Conservation (phyloP, 2,797 vertebrate genomes). For the Poecilia wingei region DNA sequence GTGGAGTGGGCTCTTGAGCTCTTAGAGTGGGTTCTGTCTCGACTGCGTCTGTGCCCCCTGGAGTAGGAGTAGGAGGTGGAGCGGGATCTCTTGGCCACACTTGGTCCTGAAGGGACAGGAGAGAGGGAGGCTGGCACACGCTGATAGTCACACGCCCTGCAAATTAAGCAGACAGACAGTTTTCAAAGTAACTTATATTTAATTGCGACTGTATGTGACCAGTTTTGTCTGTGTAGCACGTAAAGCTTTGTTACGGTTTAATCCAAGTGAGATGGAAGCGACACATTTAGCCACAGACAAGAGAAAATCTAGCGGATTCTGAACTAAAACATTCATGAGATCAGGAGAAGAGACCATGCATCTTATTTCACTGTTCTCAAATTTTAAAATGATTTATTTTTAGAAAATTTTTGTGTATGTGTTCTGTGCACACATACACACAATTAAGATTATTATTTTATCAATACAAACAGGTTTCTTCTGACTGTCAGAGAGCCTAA, state of each 20-base stretch:
- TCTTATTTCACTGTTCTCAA: background rate
- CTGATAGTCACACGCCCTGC: slow-evolving; percentile 83
- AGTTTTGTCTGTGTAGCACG: slow-evolving; percentile 6
- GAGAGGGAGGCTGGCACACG: slow-evolving; percentile 80
- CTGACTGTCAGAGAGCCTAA: background rate
- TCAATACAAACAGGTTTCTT: background rate
- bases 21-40: slow-evolving; percentile 80
- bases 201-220: background rate
- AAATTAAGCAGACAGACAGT: slow-evolving; percentile 24
- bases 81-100: slow-evolving; percentile 77
- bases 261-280: slow-evolving; percentile 4
- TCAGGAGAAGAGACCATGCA: background rate
- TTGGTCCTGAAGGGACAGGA: slow-evolving; percentile 73
- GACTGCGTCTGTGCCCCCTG: slow-evolving; percentile 77
- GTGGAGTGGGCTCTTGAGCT: slow-evolving; percentile 79
- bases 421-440: background rate
- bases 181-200: slow-evolving; percentile 14
- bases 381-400: background rate
- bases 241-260: background rate
- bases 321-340: background rate
- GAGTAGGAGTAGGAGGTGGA: slow-evolving; percentile 73
- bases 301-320: background rate
- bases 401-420: no score
- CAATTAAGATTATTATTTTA: background rate
- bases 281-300: slow-evolving; percentile 2